Percentiles rank a stretch among this genome's conserved stretches.
Evolutionary conservation across 37 sponge, comb jelly and placozoan genomes (phyloP).

Genomic region (Ephydatia muelleri): DNA sequence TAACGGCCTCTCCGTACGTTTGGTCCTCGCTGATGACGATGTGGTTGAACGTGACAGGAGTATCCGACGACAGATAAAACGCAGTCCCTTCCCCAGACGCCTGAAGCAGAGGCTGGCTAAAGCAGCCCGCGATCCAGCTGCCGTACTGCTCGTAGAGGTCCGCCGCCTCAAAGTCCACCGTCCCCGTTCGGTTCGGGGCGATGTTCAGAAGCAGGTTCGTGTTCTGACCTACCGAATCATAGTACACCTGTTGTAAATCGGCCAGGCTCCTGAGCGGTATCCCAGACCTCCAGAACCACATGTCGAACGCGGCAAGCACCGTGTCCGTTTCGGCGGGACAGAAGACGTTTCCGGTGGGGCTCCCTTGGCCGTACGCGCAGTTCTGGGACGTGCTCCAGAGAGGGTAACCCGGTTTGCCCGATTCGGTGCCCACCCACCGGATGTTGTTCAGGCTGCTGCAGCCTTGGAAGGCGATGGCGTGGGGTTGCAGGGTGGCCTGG

Average conservation of each 20-base stretch:
- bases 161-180: not conserved
- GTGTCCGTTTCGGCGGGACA: slow-evolving; percentile 71
- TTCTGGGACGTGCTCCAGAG: slow-evolving; percentile 49
- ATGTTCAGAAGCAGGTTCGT: slow-evolving; percentile 5
- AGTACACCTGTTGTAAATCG: slow-evolving; percentile 40
- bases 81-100: not conserved
- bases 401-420: slow-evolving; percentile 43
- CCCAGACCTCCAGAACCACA: slow-evolving; percentile 45
- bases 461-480: slow-evolving; percentile 54
- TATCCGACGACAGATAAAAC: not conserved
- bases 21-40: slow-evolving; percentile 43
- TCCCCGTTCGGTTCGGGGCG: not conserved
- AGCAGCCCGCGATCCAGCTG: not conserved
- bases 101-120: not conserved
- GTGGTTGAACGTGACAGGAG: slow-evolving; percentile 1
- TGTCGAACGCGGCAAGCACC: slow-evolving; percentile 30
- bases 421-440: slow-evolving; percentile 64
- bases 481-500: slow-evolving; percentile 29
- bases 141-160: not conserved
- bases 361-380: slow-evolving; percentile 28
- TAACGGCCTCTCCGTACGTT: slow-evolving; percentile 24
- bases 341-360: slow-evolving; percentile 33
- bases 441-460: slow-evolving; percentile 38
- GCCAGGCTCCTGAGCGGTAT: slow-evolving; percentile 12
- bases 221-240: slow-evolving; percentile 43